Evolutionary conservation across 2,113 vertebrate species (phyloP).

Genomic region (Capreolus pygargus): DNA sequence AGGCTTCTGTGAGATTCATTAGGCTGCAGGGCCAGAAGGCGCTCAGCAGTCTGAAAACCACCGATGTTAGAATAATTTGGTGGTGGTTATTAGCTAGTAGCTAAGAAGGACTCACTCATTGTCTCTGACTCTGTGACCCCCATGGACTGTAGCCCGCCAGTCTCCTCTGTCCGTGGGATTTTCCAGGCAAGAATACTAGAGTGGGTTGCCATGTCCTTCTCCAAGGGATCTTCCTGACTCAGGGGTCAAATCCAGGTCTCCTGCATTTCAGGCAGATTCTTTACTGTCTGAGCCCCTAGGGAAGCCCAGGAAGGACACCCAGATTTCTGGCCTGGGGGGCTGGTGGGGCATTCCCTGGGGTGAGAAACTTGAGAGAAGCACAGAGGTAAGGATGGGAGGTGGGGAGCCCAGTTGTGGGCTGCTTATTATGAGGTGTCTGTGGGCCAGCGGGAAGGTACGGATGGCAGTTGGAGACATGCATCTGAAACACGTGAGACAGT

Average conservation of each 20-base stretch:
- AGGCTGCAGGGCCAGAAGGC: too few species aligned
- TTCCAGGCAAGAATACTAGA: not conserved
- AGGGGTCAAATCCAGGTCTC: not conserved
- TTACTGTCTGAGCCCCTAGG: not conserved
- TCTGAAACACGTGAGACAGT: not conserved
- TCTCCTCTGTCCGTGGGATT: not conserved
- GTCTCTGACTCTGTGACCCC: not conserved
- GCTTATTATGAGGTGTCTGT: not conserved
- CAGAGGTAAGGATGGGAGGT: not conserved
- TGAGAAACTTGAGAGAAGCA: not conserved
- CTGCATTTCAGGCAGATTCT: not conserved
- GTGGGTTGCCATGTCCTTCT: not conserved
- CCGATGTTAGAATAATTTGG: too few species aligned
- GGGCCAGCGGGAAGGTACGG: not conserved
- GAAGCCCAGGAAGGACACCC: not conserved
- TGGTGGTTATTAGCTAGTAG: not conserved
- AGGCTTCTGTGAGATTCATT: not conserved
- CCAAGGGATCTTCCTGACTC: not conserved
- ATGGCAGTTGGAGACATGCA: not conserved
- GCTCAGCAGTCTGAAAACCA: not conserved
- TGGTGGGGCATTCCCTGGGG: not conserved
- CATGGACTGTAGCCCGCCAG: fast-evolving
- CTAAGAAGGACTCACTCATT: not conserved
- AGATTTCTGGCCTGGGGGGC: not conserved
- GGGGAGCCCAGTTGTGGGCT: not conserved